Evolutionary conservation across 2,797 vertebrate species (phyloP).

Genomic region (Toxotes lorentzi): DNA sequence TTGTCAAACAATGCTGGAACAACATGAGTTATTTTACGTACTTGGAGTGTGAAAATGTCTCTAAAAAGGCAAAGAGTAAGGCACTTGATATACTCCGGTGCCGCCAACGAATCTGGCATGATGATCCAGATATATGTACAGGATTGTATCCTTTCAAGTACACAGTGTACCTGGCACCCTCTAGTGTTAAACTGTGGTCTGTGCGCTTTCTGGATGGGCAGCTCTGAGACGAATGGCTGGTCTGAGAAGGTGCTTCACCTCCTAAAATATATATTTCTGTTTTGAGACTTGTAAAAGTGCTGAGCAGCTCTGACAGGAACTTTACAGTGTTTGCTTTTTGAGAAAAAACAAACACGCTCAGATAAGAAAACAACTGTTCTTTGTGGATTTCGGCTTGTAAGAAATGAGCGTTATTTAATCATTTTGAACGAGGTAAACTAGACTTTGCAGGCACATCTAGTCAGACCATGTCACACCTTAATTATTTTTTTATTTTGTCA

Average conservation of each 20-base stretch:
- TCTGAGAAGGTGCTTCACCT: constrained; percentile 16
- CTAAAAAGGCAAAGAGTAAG: constrained; percentile 63
- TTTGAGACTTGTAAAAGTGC: constrained; percentile 33
- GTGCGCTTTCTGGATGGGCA: constrained; percentile 39
- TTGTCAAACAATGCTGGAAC: constrained; percentile 74
- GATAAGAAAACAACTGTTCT: constrained; percentile 9
- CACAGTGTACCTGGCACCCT: constrained; percentile 56
- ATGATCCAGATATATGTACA: constrained; percentile 32
- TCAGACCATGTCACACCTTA: constrained; percentile 24
- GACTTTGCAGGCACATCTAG: constrained; percentile 19
- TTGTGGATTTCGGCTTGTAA: constrained; percentile 12
- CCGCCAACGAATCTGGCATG: constrained; percentile 37
- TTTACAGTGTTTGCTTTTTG: constrained; percentile 24
- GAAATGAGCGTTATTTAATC: constrained; percentile 5
- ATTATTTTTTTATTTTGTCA: constrained; percentile 24
- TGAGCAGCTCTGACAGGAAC: constrained; percentile 28
- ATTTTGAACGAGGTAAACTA: constrained; percentile 32
- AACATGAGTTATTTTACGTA: constrained; percentile 57
- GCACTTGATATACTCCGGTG: constrained; percentile 68
- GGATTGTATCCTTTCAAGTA: constrained; percentile 68
- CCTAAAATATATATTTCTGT: not conserved
- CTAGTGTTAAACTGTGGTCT: constrained; percentile 62
- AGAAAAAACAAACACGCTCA: constrained; percentile 16
- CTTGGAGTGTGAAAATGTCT: constrained; percentile 70
- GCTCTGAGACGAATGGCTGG: constrained; percentile 35